Evolutionary conservation across 2,797 vertebrate species (phyloP), one percentile per base, ranked within the genome.

Genomic region (Salarias fasciatus): DNA sequence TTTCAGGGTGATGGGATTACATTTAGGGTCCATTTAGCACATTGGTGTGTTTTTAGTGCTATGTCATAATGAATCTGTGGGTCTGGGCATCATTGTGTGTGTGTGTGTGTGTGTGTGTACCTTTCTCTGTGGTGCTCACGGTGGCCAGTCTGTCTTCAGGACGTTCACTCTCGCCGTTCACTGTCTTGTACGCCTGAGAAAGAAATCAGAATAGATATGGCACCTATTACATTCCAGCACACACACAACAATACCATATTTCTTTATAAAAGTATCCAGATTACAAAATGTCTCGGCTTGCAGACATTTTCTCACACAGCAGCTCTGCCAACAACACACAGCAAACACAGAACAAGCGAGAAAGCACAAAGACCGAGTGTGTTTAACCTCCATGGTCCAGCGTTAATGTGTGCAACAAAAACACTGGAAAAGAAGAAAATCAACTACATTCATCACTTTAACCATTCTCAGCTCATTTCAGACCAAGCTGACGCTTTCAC

Each of bases 161-260:
- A 29, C 78, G 82, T 38, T 74, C 83, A n/a, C 52, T 81, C 38
- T 89, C 90, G 41, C 83, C 84, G 6, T 11, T 86, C 59, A 92
- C 82, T 0, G 89, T 75, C 77, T 89, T 93, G 82, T 92, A 93
- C 33, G 89, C 91, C 92, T 93, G 73, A 48, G 29, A 62, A 49
- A 47, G 47, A 8, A 52, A 29, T 13, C 5, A 73, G 56, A 58
- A 54, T 24, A 8, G 1, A 48, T 0, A 35, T 8, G 24, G 18
- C 18, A 6, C n/a, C n/a, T n/a, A 51, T 44, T 44, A 47, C 53
- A 73, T 76, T 73, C 35, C 50, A 51, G 53, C 76, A 72, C 47
- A 70, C 41, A 24, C 18, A 24, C 18, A 24, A n/a, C n/a, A n/a
- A n/a, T n/a, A n/a, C n/a, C 3, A 24, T 18, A 24, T 24, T 24